Evolutionary conservation across 2,113 vertebrate genomes (phyloP).

Genomic region (Rhabdomys dilectus): DNA sequence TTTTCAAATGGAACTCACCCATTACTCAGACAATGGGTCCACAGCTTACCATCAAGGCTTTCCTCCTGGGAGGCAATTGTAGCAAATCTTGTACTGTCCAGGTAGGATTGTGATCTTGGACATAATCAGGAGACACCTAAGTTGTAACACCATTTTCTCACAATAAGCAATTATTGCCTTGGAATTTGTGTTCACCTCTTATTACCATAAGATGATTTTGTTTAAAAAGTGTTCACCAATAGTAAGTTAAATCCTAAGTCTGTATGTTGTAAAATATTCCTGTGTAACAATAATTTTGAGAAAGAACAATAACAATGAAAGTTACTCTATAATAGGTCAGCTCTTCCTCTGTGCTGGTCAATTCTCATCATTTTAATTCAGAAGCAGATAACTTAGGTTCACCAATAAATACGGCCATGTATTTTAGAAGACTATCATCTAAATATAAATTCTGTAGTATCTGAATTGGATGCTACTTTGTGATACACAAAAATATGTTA

Average conservation of each 20-base stretch:
- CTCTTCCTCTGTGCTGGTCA: not conserved
- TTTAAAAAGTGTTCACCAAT: not conserved
- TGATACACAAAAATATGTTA: not conserved
- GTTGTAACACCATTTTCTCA: not conserved
- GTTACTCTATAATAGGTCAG: not conserved
- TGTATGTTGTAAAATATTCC: not conserved
- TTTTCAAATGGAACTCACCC: not conserved
- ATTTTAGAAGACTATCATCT: not conserved
- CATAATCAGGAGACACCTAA: not conserved
- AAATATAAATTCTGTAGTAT: not conserved
- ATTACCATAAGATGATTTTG: not conserved
- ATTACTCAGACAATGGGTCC: not conserved
- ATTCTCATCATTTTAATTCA: not conserved
- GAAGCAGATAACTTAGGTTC: not conserved
- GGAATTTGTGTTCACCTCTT: not conserved
- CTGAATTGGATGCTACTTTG: not conserved
- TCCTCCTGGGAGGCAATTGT: not conserved
- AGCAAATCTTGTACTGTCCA: constrained; percentile 37
- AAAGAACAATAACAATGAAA: not conserved
- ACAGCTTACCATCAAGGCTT: constrained; percentile 57
- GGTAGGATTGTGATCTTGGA: constrained; percentile 6
- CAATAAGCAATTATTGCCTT: not conserved
- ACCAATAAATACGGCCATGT: not conserved
- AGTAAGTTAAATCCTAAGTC: not conserved
- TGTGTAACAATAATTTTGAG: not conserved